phyloP scores from a whole-genome alignment of 2,888 invertebrate species.

The Vesta saturnalis region DNA sequence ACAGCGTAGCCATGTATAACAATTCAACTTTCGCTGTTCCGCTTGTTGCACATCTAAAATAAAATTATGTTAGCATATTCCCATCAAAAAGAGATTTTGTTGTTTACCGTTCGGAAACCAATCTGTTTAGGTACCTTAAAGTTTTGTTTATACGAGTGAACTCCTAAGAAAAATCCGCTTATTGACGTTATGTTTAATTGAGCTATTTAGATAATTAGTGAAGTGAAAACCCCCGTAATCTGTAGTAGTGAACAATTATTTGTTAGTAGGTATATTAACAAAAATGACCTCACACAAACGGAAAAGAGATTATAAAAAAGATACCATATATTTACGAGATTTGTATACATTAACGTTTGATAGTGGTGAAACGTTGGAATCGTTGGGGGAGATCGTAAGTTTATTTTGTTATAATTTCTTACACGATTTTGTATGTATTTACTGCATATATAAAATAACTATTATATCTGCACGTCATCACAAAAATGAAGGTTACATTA shows the following conservation, averaged over 20 bases:
- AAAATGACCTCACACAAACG: slow-evolving; percentile 59
- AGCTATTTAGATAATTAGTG: too few species aligned
- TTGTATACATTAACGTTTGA: slow-evolving; percentile 88
- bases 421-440: neutral
- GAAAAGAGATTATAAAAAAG: slow-evolving; percentile 86
- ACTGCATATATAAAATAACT: too few species aligned
- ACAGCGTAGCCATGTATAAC: slow-evolving; percentile 18
- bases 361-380: slow-evolving; percentile 80
- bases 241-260: too few species aligned
- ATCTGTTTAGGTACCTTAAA: neutral
- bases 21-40: slow-evolving; percentile 34
- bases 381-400: slow-evolving; percentile 74
- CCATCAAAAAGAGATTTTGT: neutral
- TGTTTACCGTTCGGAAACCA: neutral
- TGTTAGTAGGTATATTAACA: neutral
- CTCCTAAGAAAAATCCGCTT: neutral
- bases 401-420: slow-evolving; percentile 20
- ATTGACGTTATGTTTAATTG: neutral
- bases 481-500: neutral
- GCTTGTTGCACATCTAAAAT: slow-evolving; percentile 33
- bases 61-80: slow-evolving; percentile 21
- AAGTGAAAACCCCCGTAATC: neutral
- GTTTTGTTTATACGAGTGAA: neutral
- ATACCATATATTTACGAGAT: slow-evolving; percentile 83
- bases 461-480: neutral